phyloP scores from a whole-genome alignment of 2,797 vertebrate genomes.

The Pempheris klunzingeri region DNA sequence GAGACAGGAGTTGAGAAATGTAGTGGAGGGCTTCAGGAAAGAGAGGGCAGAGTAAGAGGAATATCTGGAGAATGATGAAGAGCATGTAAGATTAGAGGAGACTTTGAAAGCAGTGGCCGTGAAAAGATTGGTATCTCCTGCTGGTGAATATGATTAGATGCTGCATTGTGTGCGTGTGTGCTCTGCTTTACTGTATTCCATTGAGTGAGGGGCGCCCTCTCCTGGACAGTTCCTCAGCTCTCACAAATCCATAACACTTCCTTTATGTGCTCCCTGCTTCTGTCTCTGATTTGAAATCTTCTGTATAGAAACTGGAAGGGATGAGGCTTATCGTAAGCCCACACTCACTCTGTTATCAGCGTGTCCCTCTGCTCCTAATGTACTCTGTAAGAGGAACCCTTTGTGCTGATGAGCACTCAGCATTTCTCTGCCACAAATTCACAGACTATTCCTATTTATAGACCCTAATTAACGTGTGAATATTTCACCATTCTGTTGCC shows the following conservation, averaged over 20 bases:
- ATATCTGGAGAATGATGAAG: slow-evolving; percentile 35
- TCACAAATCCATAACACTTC: slow-evolving; percentile 12
- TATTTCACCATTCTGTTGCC: slow-evolving; percentile 64
- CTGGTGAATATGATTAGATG: slow-evolving; percentile 37
- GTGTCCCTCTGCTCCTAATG: slow-evolving; percentile 44
- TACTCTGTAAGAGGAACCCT: slow-evolving; percentile 13
- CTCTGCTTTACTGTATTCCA: slow-evolving; percentile 13
- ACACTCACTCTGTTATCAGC: slow-evolving; percentile 46
- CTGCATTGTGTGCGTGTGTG: slow-evolving; percentile 23
- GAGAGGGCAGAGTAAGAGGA: neutral
- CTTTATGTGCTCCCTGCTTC: slow-evolving; percentile 14
- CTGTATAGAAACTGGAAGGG: slow-evolving; percentile 34
- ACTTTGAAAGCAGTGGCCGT: slow-evolving; percentile 27
- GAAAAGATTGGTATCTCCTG: slow-evolving; percentile 39
- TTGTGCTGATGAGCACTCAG: slow-evolving; percentile 50
- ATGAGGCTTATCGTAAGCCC: slow-evolving; percentile 47
- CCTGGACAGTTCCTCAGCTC: slow-evolving; percentile 55
- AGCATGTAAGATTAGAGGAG: slow-evolving; percentile 27
- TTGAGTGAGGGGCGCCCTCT: slow-evolving; percentile 72
- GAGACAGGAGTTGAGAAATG: slow-evolving; percentile 15
- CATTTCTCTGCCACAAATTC: slow-evolving; percentile 56
- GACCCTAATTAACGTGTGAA: slow-evolving; percentile 70
- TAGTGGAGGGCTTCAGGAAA: neutral
- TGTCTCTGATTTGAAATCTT: slow-evolving; percentile 24
- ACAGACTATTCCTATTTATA: slow-evolving; percentile 66